Base-by-base conservation (phyloP, 1,140 invertebrate species). In the Tetragnatha versicolor region DNA sequence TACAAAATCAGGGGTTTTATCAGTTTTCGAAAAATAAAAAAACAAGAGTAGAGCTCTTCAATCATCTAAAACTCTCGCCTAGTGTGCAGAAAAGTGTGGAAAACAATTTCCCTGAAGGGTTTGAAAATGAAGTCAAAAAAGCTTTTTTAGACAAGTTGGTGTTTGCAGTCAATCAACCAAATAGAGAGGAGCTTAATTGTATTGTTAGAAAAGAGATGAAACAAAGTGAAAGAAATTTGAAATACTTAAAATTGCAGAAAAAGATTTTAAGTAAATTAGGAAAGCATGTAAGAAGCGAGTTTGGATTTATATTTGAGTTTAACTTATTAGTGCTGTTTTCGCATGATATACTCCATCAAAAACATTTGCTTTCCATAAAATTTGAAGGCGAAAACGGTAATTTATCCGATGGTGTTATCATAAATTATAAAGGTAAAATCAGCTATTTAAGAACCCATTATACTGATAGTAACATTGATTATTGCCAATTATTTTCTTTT, bases 131-230 rank as follows among this genome's bases (percentile, higher is more conserved):
- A 60, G 31, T 60, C 25, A 69, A 69, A 53, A 47, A 69, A 69
- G 33, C 31, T 1, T 69, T 69, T 69, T 69, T 69, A 51, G 66
- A 69, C 53, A 69, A 53, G 53, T 69, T 69, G 49, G 65, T 68
- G 49, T 51, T 68, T 68, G 39, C 65, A 68, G 65, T 68, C 49
- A 68, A 68, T 68, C 66, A 69, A 47, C 66, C 45, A 35, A 53
- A 53, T 69, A 69, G 66, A 69, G 66, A 69, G 53, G 66, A 53
- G 2, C n/a, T 69, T 27, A 69, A 69, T 31, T 51, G 49, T n/a
- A 69, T 69, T 53, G 25, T 69, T 51, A 69, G 33, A 69, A 51
- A n/a, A 37, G 66, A 69, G 53, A 69, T 53, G 22, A 9, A 69
- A 69, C 49, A 69, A 51, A 69, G 35, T 69, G n/a, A 69, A 17